Conservation (phyloP, 2,888 invertebrate genomes). For the Drosophila diplacantha region DNA sequence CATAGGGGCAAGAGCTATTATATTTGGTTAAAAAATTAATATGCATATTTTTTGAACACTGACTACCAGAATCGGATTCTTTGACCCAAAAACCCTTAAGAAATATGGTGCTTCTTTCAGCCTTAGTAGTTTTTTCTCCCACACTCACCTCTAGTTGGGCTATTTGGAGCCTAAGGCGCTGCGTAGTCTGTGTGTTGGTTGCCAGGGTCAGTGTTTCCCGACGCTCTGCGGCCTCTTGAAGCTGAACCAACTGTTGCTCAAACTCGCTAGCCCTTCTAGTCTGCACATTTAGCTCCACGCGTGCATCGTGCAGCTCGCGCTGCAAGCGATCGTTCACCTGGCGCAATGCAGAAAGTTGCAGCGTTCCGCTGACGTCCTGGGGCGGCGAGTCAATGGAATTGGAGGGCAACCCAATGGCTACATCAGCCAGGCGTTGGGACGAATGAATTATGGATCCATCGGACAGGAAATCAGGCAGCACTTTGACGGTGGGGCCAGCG, state of each 20-base stretch:
- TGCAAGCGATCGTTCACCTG: constrained; percentile 78
- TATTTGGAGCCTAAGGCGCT: constrained; percentile 86
- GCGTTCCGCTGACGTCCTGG: constrained; percentile 67
- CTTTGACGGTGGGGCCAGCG: constrained; percentile 58
- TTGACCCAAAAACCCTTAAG: too few relatives aligned
- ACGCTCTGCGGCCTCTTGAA: constrained; percentile 79
- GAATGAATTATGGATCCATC: constrained; percentile 82
- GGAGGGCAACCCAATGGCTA: constrained; percentile 76
- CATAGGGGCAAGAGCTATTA: too few relatives aligned
- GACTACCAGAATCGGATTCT: too few relatives aligned
- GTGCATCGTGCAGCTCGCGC: constrained; percentile 80
- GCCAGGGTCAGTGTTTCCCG: constrained; percentile 81
- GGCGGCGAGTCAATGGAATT: constrained; percentile 76
- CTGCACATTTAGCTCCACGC: constrained; percentile 80
- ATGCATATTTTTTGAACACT: too few relatives aligned
- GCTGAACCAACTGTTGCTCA: constrained; percentile 78
- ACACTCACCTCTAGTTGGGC: constrained; percentile 82
- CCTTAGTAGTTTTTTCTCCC: not conserved
- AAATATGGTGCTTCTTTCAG: too few relatives aligned
- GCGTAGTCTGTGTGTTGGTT: constrained; percentile 81
- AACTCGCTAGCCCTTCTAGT: constrained; percentile 79
- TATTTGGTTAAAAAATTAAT: too few relatives aligned
- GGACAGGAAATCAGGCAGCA: constrained; percentile 84
- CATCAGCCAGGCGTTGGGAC: constrained; percentile 76
- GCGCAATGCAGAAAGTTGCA: constrained; percentile 71